Evolutionary conservation across 1,140 invertebrate species (phyloP).

Genomic region (Diuraphis noxia): DNA sequence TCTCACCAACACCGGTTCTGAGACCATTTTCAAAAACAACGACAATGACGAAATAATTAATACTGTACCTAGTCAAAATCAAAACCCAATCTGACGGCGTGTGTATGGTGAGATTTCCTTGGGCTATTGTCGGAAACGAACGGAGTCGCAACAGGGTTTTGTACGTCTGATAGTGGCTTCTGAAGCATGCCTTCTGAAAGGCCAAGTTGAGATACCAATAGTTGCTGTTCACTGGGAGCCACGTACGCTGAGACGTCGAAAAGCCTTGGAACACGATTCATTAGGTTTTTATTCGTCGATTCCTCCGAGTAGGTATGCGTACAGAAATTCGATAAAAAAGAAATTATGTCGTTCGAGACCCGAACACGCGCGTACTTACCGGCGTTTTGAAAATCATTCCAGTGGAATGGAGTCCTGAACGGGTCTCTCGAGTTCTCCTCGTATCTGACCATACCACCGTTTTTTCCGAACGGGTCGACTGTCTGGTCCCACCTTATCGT

Average conservation of each 20-base stretch:
- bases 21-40: not conserved
- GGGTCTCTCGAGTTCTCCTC: slow-evolving; percentile 66
- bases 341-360: too few relatives aligned
- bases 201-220: slow-evolving; percentile 64
- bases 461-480: slow-evolving; percentile 60
- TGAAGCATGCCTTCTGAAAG: slow-evolving; percentile 16
- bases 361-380: slow-evolving; percentile 62
- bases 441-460: slow-evolving; percentile 62
- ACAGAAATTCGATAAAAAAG: not conserved
- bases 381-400: slow-evolving; percentile 67
- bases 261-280: slow-evolving; percentile 63
- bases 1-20: too few relatives aligned
- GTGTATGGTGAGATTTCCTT: slow-evolving; percentile 60
- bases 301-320: not conserved
- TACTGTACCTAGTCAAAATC: slow-evolving; percentile 52
- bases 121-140: slow-evolving; percentile 58
- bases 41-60: not conserved
- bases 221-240: slow-evolving; percentile 69
- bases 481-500: slow-evolving; percentile 64
- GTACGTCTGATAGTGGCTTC: slow-evolving; percentile 55
- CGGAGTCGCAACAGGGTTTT: slow-evolving; percentile 49
- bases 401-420: slow-evolving; percentile 74
- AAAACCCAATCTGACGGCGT: slow-evolving; percentile 47
- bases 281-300: not conserved
- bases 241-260: slow-evolving; percentile 66